Conservation (phyloP, 1,140 invertebrate genomes). For the Drosophila albomicans region DNA sequence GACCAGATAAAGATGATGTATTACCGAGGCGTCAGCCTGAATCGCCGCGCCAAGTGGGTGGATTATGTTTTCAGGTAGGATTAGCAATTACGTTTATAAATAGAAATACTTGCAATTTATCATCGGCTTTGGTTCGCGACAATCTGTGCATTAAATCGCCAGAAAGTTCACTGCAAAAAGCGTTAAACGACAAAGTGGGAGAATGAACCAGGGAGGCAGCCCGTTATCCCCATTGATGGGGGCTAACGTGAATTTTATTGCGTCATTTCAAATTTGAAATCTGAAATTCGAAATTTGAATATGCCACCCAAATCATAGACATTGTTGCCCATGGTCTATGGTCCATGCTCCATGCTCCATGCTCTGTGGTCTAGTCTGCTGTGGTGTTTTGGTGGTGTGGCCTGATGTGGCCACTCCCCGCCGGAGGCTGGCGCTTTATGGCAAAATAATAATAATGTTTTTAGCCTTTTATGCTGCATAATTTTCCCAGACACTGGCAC, state of each 20-base stretch:
- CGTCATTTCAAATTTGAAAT: constrained; percentile 60
- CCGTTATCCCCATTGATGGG: constrained; percentile 10
- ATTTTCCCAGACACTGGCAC: constrained; percentile 41
- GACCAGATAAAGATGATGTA: constrained; percentile 79
- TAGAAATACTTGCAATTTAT: constrained; percentile 77
- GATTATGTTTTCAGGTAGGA: constrained; percentile 82
- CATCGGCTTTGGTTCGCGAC: constrained; percentile 36
- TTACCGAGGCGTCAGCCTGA: constrained; percentile 54
- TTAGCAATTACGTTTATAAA: constrained; percentile 83
- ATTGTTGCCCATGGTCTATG: constrained; percentile 7
- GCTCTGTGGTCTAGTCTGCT: too few species aligned
- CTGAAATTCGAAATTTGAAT: constrained; percentile 56
- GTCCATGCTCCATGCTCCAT: too few species aligned
- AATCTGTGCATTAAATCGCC: constrained; percentile 58
- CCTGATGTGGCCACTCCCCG: constrained; percentile 1
- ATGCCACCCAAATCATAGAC: constrained; percentile 57
- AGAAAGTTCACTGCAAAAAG: constrained; percentile 43
- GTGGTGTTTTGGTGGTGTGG: not conserved
- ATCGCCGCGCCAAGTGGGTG: constrained; percentile 75
- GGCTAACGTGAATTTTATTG: constrained; percentile 64
- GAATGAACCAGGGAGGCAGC: not conserved
- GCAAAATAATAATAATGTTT: constrained; percentile 58
- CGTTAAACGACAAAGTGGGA: constrained; percentile 11
- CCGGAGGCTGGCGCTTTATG: constrained; percentile 42
- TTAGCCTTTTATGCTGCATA: constrained; percentile 68